phyloP scores from a whole-genome alignment of 1,140 invertebrate genomes.

The Plectrocnemia conspersa region DNA sequence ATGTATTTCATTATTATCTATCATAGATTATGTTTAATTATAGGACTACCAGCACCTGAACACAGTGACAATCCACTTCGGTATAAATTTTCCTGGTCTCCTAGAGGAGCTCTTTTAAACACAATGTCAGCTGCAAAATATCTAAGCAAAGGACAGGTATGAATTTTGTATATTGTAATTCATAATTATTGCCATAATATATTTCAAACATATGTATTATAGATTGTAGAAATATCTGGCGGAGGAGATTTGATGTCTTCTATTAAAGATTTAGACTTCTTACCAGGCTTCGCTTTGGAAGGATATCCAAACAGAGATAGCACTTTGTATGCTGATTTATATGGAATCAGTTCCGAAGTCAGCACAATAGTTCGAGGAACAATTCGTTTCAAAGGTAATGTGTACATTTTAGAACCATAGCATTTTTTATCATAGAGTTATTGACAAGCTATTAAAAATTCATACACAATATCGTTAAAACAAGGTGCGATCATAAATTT shows the following conservation, averaged over 20 bases:
- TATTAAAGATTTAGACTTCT: slow-evolving; percentile 74
- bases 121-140: slow-evolving; percentile 86
- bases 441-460: no score
- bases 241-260: slow-evolving; percentile 84
- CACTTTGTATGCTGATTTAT: slow-evolving; percentile 80
- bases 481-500: no score
- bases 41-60: slow-evolving; percentile 87
- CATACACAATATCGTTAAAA: no score
- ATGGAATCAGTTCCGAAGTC: slow-evolving; percentile 77
- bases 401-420: no score
- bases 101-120: slow-evolving; percentile 84
- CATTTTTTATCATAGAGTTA: no score
- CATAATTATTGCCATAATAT: neutral
- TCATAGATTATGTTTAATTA: slow-evolving; percentile 23
- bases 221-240: slow-evolving; percentile 85
- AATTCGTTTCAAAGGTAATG: slow-evolving; percentile 73
- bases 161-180: slow-evolving; percentile 1
- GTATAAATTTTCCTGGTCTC: slow-evolving; percentile 99
- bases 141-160: slow-evolving; percentile 74
- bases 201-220: slow-evolving; percentile 29
- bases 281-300: slow-evolving; percentile 95
- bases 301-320: slow-evolving; percentile 97
- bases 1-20: no score
- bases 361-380: slow-evolving; percentile 89
- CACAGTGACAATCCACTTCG: slow-evolving; percentile 88